Percentiles rank a stretch among this genome's conserved stretches.
Conservation (phyloP, 2,113 vertebrate genomes). For the Cygnus atratus region DNA sequence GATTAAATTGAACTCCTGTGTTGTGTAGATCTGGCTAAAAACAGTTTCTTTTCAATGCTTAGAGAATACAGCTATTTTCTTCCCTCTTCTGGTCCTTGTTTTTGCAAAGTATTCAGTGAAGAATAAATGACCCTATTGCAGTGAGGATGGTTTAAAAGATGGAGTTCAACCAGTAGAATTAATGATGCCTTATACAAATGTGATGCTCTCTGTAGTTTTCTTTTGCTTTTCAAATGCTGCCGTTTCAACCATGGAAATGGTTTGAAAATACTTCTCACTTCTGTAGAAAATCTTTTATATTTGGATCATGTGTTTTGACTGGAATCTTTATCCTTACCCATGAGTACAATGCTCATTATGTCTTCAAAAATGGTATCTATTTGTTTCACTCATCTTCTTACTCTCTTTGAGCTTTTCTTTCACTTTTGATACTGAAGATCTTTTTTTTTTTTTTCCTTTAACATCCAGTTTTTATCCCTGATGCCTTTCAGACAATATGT, state of each 20-base stretch:
- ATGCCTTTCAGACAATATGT: constrained; percentile 40
- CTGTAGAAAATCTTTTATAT: not conserved
- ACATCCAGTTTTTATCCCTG: not conserved
- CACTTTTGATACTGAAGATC: not conserved
- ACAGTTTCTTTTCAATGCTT: not conserved
- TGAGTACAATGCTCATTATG: not conserved
- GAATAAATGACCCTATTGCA: not conserved
- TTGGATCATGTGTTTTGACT: not conserved
- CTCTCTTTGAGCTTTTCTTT: not conserved
- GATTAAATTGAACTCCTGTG: not conserved
- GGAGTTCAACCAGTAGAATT: not conserved
- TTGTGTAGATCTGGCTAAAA: not conserved
- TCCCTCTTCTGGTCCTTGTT: not conserved
- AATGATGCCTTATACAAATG: not conserved
- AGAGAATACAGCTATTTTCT: not conserved
- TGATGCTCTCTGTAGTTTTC: not conserved
- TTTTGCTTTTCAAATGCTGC: not conserved
- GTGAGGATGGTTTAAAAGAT: not conserved
- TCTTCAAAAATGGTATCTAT: not conserved
- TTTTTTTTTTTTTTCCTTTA: not conserved
- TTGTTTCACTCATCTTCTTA: not conserved
- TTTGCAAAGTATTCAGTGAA: not conserved
- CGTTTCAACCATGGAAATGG: not conserved
- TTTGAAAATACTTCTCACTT: not conserved
- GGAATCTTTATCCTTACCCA: not conserved